Evolutionary conservation across 2,113 vertebrate genomes (phyloP).

Genomic region (Pleuronectes platessa): DNA sequence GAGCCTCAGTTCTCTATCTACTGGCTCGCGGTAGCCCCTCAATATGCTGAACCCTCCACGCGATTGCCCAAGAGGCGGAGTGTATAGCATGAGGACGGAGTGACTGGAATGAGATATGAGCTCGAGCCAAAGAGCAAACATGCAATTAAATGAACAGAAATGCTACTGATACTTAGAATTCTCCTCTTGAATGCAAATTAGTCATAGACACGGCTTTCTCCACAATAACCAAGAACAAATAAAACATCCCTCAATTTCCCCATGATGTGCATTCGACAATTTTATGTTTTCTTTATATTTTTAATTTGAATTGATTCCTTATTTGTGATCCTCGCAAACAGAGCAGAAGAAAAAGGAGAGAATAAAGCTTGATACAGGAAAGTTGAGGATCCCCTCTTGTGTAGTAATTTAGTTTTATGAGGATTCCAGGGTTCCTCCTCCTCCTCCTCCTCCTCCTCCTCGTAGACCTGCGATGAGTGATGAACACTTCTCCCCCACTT

Average conservation of each 20-base stretch:
- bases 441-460: background rate
- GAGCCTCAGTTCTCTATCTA: background rate
- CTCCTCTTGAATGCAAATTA: background rate
- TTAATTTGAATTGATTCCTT: no score
- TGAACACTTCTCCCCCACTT: conserved; percentile 29
- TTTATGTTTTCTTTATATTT: no score
- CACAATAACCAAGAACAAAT: no score
- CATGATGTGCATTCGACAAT: no score
- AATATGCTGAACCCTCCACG: background rate
- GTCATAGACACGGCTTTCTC: background rate
- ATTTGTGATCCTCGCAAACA: background rate
- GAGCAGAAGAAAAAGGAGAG: background rate
- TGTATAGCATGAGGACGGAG: background rate
- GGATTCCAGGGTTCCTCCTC: background rate
- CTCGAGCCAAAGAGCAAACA: background rate
- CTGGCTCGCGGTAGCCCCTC: background rate
- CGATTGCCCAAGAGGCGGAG: background rate
- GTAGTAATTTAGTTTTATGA: background rate
- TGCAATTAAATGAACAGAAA: conserved; percentile 4
- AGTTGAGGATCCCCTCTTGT: background rate
- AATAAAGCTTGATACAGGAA: background rate
- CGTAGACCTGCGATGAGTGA: conserved; percentile 24
- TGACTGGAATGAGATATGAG: background rate
- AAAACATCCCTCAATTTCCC: no score
- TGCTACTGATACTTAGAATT: background rate